Evolutionary conservation across 1,140 invertebrate genomes (phyloP).

Genomic region (Heliconius himera): DNA sequence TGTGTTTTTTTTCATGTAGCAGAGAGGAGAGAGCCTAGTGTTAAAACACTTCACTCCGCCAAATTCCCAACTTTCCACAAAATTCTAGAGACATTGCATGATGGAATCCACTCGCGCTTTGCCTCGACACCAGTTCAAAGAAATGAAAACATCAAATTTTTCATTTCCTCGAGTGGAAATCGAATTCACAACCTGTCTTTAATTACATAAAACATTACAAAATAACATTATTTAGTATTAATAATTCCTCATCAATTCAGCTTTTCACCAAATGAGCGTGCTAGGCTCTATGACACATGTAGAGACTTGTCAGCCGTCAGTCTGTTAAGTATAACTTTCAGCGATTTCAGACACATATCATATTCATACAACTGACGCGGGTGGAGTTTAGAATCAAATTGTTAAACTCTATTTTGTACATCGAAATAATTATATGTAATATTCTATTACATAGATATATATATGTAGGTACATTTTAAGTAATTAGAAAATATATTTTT

Average conservation of each 20-base stretch:
- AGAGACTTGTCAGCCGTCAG: not conserved
- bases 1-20: too few relatives aligned
- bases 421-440: not conserved
- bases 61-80: too few relatives aligned
- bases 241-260: not conserved
- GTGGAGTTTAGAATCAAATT: not conserved
- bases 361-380: not conserved
- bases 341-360: not conserved
- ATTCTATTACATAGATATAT: too few relatives aligned
- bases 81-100: too few relatives aligned
- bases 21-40: too few relatives aligned
- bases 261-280: not conserved
- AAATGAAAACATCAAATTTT: too few relatives aligned
- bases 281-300: not conserved
- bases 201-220: not conserved
- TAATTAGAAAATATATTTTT: too few relatives aligned
- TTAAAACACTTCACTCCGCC: too few relatives aligned
- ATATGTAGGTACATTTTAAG: not conserved
- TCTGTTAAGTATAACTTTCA: slow-evolving; percentile 2
- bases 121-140: too few relatives aligned
- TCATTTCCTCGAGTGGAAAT: too few relatives aligned
- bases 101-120: too few relatives aligned
- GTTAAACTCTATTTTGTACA: not conserved
- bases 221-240: not conserved
- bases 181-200: not conserved